Conservation (phyloP, 1,140 invertebrate genomes). For the Drosophila kurseongensis region DNA sequence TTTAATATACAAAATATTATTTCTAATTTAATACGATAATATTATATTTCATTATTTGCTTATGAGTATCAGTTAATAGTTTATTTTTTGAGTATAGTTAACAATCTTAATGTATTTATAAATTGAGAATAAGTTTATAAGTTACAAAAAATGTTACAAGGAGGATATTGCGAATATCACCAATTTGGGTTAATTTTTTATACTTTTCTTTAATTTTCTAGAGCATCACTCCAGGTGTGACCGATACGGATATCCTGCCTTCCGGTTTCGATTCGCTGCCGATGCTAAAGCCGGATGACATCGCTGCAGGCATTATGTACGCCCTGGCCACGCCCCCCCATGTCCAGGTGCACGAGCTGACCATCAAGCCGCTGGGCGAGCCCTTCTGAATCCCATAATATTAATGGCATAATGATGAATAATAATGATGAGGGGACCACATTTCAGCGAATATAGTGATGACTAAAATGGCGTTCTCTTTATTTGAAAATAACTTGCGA, state of each 20-base stretch:
- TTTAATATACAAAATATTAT: no score
- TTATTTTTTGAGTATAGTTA: no score
- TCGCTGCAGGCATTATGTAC: conserved; percentile 87
- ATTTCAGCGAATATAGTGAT: conserved; percentile 15
- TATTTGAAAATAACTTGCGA: conserved; percentile 54
- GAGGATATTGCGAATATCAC: no score
- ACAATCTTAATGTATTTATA: no score
- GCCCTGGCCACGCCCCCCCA: conserved; percentile 86
- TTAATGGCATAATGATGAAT: neutral
- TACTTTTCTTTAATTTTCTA: conserved; percentile 47
- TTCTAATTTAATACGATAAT: no score
- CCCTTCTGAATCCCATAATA: conserved; percentile 38
- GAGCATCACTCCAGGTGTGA: conserved; percentile 86
- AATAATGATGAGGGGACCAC: neutral
- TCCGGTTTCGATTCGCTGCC: conserved; percentile 34
- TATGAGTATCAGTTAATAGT: no score
- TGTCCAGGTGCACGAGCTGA: conserved; percentile 86
- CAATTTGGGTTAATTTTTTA: no score
- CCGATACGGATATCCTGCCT: conserved; percentile 86
- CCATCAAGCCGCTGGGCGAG: conserved; percentile 78
- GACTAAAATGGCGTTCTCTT: conserved; percentile 49
- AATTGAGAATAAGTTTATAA: no score
- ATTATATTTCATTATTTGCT: no score
- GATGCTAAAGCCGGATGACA: conserved; percentile 84
- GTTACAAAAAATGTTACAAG: no score